Evolutionary conservation across 2,888 invertebrate genomes (phyloP).

Genomic region (Diploptera punctata): DNA sequence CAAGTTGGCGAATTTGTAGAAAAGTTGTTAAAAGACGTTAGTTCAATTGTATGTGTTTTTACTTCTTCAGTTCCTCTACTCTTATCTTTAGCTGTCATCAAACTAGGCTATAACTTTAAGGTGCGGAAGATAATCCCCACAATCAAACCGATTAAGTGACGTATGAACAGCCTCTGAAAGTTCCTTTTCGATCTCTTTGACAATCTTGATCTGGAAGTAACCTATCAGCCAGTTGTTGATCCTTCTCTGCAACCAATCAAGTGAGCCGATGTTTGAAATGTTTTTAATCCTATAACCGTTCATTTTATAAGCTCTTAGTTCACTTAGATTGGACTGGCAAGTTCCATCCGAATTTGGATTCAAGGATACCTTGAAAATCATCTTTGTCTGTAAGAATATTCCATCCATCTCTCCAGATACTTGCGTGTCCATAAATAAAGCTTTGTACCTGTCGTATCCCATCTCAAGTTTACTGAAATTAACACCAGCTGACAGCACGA

Average conservation of each 20-base stretch:
- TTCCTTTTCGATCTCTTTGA: background rate
- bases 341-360: background rate
- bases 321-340: background rate
- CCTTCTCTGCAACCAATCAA: background rate
- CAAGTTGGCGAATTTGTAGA: too few relatives aligned
- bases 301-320: background rate
- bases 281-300: background rate
- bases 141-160: background rate
- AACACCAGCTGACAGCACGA: background rate
- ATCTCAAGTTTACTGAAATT: background rate
- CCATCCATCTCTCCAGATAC: background rate
- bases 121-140: background rate
- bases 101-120: background rate
- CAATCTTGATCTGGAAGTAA: background rate
- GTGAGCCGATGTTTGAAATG: background rate
- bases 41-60: too few relatives aligned
- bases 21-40: too few relatives aligned
- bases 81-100: too few relatives aligned
- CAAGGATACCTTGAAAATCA: background rate
- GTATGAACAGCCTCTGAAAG: background rate
- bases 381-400: background rate
- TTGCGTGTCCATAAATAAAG: background rate
- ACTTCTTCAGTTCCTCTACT: too few relatives aligned
- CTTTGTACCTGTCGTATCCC: background rate
- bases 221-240: conserved; percentile 8